Conservation (phyloP, 2,888 invertebrate species). For the Anoncus sp. region DNA sequence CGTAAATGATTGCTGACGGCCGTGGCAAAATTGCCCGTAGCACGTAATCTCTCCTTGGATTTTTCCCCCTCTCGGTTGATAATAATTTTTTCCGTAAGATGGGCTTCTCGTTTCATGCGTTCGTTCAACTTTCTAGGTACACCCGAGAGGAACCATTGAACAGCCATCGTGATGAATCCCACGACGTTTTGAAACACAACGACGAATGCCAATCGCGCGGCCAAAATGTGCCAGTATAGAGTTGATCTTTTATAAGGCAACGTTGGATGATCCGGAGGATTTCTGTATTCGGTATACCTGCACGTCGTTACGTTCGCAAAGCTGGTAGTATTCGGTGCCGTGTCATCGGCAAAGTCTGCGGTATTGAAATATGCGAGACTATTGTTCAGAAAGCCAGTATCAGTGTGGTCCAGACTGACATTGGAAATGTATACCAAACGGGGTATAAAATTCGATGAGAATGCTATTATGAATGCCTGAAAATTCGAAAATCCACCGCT, state of each 20-base stretch:
- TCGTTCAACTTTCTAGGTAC: slow-evolving; percentile 89
- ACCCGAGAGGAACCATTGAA: slow-evolving; percentile 92
- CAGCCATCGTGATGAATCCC: slow-evolving; percentile 88
- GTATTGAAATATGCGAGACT: slow-evolving; percentile 88
- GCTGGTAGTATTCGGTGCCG: slow-evolving; percentile 76
- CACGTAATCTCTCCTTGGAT: slow-evolving; percentile 77
- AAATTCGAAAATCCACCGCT: slow-evolving; percentile 65
- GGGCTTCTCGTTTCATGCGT: slow-evolving; percentile 89
- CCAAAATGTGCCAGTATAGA: slow-evolving; percentile 96
- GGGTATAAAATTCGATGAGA: slow-evolving; percentile 93
- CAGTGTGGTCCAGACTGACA: slow-evolving; percentile 84
- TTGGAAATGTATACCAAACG: slow-evolving; percentile 88
- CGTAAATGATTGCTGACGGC: slow-evolving; percentile 66
- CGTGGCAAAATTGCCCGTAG: slow-evolving; percentile 61
- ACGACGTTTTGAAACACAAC: slow-evolving; percentile 91
- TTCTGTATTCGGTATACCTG: slow-evolving; percentile 94
- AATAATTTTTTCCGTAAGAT: slow-evolving; percentile 89
- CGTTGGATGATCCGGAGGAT: slow-evolving; percentile 86
- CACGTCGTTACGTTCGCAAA: slow-evolving; percentile 77
- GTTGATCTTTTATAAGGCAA: slow-evolving; percentile 88
- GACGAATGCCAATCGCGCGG: slow-evolving; percentile 95
- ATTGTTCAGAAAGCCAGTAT: slow-evolving; percentile 87
- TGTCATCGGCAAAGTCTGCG: slow-evolving; percentile 84
- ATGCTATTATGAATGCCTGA: slow-evolving; percentile 92
- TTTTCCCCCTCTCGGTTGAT: slow-evolving; percentile 88